Evolutionary conservation across 1,140 invertebrate species (phyloP), one percentile per base, ranked within the genome.

Genomic region (Brachionus angularis): DNA sequence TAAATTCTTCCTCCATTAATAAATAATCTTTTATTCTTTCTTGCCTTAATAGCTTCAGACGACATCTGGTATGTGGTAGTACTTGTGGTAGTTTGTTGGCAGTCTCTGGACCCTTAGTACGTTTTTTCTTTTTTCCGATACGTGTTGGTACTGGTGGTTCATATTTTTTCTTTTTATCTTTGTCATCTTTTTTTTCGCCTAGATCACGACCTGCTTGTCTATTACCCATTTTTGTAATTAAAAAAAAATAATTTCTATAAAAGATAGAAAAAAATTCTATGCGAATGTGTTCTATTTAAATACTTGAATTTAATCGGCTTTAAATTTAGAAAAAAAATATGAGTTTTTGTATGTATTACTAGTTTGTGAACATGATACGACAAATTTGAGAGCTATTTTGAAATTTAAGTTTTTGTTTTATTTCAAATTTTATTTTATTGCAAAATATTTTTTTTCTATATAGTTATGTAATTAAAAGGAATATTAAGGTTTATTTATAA

Each of bases 1-100:
- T 96, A 76, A 98, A 99, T 79, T 99, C 96, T 81, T 98, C 95
- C 79, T 99, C 96, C 93, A 99, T 96, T 55, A 98, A 80, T 0
- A 99, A 82, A 82, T 96, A 99, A 86, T 99, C 96, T 81, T 98
- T 98, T 72, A 98, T 98, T 47, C 96, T 86, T 80, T 99, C 96
- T 36, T 96, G 80, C 80, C 98, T 98, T 5, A 99, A 81, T 61
- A 98, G 82, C 79, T 97, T 98, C 46, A 99, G 82, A 50, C 94
- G 86, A 83, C 96, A 99, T 82, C 94, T 86, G 7, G 96, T 85
- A 80, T 98, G 92, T 23, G 96, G 96, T 10, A 95, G 97, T 2
- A 99, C 94, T 83, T 89, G 89, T 42, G 96, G 96, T 74, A 99
- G 81, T 83, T 99, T 99, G 71, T 93, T 86, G 12, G 96, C 95